Conservation (phyloP, 2,113 vertebrate genomes). For the Eulacestoma nigropectus region DNA sequence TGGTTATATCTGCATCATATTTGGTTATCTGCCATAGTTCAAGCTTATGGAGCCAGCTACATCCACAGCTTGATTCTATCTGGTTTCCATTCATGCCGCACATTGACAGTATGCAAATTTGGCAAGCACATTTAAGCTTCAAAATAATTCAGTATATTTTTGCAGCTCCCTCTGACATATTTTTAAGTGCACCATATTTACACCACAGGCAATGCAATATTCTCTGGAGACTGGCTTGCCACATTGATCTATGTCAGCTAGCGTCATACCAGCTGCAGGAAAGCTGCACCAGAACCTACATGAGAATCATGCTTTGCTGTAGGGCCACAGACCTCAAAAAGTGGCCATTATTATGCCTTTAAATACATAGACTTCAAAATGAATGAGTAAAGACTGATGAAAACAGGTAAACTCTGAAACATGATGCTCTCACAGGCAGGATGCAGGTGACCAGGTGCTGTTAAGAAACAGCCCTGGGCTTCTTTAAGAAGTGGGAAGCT, state of each 20-base stretch:
- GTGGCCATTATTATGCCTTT: background rate
- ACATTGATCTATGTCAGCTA: background rate
- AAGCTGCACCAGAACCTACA: background rate
- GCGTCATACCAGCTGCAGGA: background rate
- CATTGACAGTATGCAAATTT: background rate
- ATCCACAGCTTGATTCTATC: background rate
- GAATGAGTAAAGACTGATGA: background rate
- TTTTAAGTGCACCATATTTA: background rate
- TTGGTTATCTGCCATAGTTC: background rate
- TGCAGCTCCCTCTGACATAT: background rate
- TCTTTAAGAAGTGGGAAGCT: background rate
- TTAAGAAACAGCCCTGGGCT: background rate
- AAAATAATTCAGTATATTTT: background rate
- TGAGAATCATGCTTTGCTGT: background rate
- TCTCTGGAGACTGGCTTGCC: background rate
- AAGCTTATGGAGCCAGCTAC: background rate
- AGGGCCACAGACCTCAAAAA: background rate
- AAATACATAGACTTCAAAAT: background rate
- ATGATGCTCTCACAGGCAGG: background rate
- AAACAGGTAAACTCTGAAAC: background rate
- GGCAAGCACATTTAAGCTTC: background rate
- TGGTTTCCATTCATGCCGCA: background rate
- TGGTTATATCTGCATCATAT: background rate
- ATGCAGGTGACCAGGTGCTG: background rate
- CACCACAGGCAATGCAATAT: fast-evolving